Conservation (phyloP, 2,888 invertebrate species). For the Toxonevra muliebris region DNA sequence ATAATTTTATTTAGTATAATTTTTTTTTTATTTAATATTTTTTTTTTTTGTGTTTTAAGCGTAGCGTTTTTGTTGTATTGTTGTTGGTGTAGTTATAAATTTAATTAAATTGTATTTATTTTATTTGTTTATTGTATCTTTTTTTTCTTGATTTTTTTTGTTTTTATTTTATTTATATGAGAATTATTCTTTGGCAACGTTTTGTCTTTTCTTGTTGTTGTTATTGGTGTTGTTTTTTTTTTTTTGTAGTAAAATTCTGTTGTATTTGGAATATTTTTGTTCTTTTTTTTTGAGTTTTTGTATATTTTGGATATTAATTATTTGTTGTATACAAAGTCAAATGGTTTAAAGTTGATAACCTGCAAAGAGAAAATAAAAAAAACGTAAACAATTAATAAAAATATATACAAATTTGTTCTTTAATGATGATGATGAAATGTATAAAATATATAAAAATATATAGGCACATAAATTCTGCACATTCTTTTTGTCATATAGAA, state of each 20-base stretch:
- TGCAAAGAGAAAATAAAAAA: constrained; percentile 31
- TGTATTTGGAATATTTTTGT: constrained; percentile 7
- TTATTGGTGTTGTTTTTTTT: constrained; percentile 15
- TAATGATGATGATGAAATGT: too few species aligned
- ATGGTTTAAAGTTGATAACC: constrained; percentile 30
- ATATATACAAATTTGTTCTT: too few species aligned
- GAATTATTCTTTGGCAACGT: constrained; percentile 31
- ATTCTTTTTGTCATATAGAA: too few species aligned
- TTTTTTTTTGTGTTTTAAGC: constrained; percentile 21
- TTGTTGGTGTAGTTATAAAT: neutral
- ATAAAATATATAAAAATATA: too few species aligned
- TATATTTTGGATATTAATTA: too few species aligned
- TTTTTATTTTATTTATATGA: constrained; percentile 10
- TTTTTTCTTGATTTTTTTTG: neutral
- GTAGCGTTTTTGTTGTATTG: constrained; percentile 21
- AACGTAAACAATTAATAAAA: neutral
- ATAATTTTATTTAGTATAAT: neutral
- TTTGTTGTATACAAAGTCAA: too few species aligned
- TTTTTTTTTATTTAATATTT: constrained; percentile 6
- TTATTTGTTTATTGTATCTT: neutral
- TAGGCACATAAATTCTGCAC: too few species aligned
- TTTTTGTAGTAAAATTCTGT: constrained; percentile 15
- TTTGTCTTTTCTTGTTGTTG: constrained; percentile 24
- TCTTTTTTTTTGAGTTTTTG: neutral
- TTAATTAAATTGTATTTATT: constrained; percentile 13